Conservation (phyloP, 2,888 invertebrate genomes). For the Lithophane ornitopus region DNA sequence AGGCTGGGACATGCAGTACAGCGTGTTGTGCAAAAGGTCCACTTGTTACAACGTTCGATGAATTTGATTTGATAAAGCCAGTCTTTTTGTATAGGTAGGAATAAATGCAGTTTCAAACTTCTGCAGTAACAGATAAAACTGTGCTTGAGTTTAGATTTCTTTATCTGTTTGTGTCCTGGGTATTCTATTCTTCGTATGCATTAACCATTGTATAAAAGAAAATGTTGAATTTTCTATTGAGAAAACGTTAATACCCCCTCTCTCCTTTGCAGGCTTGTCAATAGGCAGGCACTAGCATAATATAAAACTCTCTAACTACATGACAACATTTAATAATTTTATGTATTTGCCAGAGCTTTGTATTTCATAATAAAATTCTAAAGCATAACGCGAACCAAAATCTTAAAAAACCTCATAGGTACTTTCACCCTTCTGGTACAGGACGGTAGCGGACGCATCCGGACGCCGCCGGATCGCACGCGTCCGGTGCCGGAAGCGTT, state of each 20-base stretch:
- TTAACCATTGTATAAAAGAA: background rate
- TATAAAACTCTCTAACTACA: background rate
- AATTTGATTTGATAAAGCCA: background rate
- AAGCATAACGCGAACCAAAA: background rate
- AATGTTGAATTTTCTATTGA: background rate
- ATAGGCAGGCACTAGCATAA: background rate
- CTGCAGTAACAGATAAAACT: background rate
- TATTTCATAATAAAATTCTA: background rate
- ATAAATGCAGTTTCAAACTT: background rate
- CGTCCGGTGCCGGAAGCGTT: conserved; percentile 54
- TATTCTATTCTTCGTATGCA: background rate
- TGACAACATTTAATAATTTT: background rate
- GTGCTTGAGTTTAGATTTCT: background rate
- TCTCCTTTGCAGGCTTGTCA: background rate
- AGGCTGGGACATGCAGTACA: background rate
- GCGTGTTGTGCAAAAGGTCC: conserved; percentile 28
- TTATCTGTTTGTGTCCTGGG: background rate
- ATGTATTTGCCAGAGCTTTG: background rate
- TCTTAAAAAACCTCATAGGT: no score
- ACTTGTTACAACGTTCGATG: conserved; percentile 1
- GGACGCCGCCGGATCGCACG: conserved; percentile 43
- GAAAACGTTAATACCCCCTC: background rate
- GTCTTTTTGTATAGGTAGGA: background rate
- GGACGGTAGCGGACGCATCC: conserved; percentile 32
- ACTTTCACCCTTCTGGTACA: conserved; percentile 7